phyloP scores from a whole-genome alignment of 2,113 vertebrate species.

The Amblyornis subalaris region DNA sequence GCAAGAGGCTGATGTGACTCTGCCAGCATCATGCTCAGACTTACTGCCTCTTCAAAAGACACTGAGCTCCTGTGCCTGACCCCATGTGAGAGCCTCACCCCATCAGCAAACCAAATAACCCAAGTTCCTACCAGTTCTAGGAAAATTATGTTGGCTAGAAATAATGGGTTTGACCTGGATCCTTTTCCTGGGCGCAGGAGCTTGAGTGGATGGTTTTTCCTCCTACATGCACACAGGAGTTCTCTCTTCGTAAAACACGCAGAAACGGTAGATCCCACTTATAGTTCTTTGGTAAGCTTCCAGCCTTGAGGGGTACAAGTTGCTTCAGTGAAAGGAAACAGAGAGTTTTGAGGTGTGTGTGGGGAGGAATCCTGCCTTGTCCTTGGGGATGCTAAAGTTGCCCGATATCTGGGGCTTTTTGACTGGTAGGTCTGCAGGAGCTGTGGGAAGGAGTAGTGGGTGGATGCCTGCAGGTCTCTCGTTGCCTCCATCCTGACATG shows the following conservation, averaged over 20 bases:
- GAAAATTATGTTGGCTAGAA: neutral
- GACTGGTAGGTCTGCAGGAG: neutral
- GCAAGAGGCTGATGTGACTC: neutral
- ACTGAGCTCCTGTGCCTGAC: neutral
- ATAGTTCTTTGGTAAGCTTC: neutral
- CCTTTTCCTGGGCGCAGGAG: neutral
- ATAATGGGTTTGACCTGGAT: neutral
- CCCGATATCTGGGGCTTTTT: neutral
- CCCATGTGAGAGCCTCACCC: accelerated
- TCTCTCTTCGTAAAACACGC: neutral
- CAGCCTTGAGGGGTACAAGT: neutral
- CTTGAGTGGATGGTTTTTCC: neutral
- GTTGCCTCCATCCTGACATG: accelerated
- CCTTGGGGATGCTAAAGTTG: neutral
- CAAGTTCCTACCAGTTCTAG: neutral
- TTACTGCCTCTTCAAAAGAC: neutral
- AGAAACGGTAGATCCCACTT: neutral
- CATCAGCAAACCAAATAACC: neutral
- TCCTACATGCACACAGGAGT: neutral
- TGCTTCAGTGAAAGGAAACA: neutral
- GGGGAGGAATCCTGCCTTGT: neutral
- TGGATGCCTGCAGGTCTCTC: neutral
- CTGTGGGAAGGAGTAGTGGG: neutral
- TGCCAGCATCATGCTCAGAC: accelerated
- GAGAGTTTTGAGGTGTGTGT: accelerated